Evolutionary conservation across 2,113 vertebrate species (phyloP).

Genomic region (Cheilinus undulatus): DNA sequence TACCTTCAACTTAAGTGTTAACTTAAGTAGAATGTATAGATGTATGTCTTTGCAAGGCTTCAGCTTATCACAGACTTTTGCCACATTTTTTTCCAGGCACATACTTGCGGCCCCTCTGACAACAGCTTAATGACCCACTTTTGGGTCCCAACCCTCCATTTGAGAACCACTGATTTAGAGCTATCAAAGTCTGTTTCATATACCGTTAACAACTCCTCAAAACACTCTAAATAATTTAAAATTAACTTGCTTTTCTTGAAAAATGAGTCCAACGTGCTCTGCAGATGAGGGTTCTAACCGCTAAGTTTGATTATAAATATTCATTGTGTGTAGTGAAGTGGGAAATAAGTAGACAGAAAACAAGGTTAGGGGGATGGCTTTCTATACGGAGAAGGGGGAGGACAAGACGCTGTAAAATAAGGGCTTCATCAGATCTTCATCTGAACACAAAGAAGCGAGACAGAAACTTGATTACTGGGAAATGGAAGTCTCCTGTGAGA

Average conservation of each 20-base stretch:
- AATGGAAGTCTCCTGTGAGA: conserved; percentile 77
- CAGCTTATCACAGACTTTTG: no score
- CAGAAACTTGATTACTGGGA: conserved; percentile 80
- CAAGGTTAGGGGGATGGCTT: conserved; percentile 13
- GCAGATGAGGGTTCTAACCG: neutral
- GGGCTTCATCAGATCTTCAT: conserved; percentile 70
- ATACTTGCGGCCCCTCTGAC: no score
- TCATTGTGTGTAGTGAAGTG: conserved; percentile 56
- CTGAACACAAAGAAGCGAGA: conserved; percentile 75
- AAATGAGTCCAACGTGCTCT: neutral
- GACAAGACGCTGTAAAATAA: conserved; percentile 7
- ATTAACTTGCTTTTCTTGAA: neutral
- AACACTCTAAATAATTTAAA: neutral
- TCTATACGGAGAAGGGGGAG: conserved; percentile 17
- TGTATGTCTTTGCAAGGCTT: no score
- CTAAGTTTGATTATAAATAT: conserved; percentile 48
- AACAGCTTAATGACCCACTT: no score
- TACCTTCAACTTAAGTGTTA: no score
- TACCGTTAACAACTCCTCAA: no score
- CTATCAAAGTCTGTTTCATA: no score
- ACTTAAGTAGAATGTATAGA: no score
- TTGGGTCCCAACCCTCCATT: no score
- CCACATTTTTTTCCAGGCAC: no score
- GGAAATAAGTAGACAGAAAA: conserved; percentile 50
- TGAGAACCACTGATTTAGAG: no score